Evolutionary conservation across 2,797 vertebrate genomes (phyloP).

Genomic region (Dryobates pubescens): DNA sequence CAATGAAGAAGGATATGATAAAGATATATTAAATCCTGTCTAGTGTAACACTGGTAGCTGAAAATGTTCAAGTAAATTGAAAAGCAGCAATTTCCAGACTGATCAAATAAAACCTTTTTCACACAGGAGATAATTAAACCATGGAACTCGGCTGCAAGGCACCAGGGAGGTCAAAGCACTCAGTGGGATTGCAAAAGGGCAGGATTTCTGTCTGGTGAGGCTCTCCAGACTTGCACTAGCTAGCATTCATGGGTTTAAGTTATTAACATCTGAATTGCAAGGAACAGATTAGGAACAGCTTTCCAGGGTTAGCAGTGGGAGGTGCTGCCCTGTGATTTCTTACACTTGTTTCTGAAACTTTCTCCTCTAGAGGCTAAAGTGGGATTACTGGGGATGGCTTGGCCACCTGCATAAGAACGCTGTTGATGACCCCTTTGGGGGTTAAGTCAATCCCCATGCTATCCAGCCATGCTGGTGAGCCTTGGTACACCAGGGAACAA

Average conservation of each 20-base stretch:
- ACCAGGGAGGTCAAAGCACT: background rate
- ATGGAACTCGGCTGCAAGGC: background rate
- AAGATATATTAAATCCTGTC: background rate
- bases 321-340: background rate
- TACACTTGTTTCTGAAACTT: background rate
- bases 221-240: background rate
- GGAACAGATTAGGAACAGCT: background rate
- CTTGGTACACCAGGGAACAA: background rate
- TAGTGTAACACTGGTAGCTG: background rate
- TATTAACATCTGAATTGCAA: background rate
- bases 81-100: conserved; percentile 35
- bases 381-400: background rate
- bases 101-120: conserved; percentile 40
- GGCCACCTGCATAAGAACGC: background rate
- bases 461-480: background rate
- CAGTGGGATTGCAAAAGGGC: background rate
- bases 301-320: background rate
- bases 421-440: fast-evolving
- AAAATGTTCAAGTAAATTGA: conserved; percentile 29
- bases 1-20: background rate
- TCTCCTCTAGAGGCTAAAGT: background rate
- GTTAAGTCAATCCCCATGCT: background rate
- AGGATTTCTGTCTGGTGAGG: conserved; percentile 8
- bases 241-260: background rate
- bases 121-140: conserved; percentile 43